Evolutionary conservation across 2,888 invertebrate species (phyloP).

Genomic region (Plemyria rubiginata): DNA sequence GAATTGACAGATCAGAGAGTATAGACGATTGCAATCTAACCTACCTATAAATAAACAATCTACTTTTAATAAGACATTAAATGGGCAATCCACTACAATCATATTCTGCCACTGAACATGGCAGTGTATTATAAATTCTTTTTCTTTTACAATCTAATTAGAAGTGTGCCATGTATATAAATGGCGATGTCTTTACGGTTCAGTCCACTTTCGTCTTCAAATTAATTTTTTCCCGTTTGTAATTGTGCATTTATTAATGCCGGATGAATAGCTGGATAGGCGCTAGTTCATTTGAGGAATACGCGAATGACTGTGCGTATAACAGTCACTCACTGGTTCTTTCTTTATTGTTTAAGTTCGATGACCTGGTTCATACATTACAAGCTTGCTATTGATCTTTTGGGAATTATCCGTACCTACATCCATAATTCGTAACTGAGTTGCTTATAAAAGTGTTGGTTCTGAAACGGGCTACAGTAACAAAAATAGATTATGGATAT

Average conservation of each 20-base stretch:
- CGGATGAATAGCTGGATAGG: constrained; percentile 10
- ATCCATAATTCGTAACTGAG: too few species aligned
- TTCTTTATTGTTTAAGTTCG: background rate
- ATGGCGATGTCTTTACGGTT: constrained; percentile 41
- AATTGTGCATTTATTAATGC: constrained; percentile 31
- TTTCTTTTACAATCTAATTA: constrained; percentile 37
- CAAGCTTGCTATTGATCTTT: too few species aligned
- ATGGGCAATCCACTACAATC: constrained; percentile 13
- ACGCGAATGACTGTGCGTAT: background rate
- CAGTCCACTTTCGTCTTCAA: constrained; percentile 30
- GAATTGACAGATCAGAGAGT: background rate
- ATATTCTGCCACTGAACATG: constrained; percentile 8
- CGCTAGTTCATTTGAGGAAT: constrained; percentile 12
- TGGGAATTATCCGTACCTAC: too few species aligned
- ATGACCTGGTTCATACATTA: background rate
- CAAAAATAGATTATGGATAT: too few species aligned
- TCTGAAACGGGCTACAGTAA: too few species aligned
- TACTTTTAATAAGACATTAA: constrained; percentile 9
- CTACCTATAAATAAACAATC: background rate
- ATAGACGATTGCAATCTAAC: background rate
- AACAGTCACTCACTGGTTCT: background rate
- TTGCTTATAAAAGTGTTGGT: too few species aligned
- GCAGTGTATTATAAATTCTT: constrained; percentile 20
- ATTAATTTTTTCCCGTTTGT: constrained; percentile 26
- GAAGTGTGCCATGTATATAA: constrained; percentile 44